A percentile compares a stretch with the other conserved stretches of the same genome.
These are phyloP conservation scores for Heterotilapia buettikoferi DNA, from an alignment of 2,113 vertebrate genomes.

Conservation along the genomic window DNA sequence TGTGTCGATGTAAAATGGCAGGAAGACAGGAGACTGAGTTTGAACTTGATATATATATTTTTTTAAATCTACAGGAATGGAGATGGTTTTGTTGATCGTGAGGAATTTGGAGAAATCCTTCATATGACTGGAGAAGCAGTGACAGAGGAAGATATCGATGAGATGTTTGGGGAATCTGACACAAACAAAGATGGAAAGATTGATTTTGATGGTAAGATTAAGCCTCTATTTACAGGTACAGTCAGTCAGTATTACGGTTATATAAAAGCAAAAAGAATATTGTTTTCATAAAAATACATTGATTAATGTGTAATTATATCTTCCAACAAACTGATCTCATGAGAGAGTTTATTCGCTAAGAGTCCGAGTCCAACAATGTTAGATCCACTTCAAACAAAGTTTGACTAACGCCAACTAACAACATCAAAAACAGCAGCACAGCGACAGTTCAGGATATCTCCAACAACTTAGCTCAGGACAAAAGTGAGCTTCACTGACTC, in stretches of 20 bases:
- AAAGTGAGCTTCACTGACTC: neutral
- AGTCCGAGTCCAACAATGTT: neutral
- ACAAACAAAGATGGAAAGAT: constrained; percentile 76
- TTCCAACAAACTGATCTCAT: neutral
- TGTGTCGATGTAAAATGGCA: neutral
- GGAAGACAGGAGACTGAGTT: neutral
- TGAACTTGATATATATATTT: neutral
- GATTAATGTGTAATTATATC: neutral
- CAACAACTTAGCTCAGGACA: neutral
- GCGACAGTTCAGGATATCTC: neutral
- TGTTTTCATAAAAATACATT: neutral
- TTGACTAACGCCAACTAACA: neutral
- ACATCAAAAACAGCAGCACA: neutral
- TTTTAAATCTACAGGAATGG: constrained; percentile 56
- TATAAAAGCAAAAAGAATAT: neutral
- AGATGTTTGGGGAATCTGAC: constrained; percentile 75
- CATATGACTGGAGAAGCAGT: constrained; percentile 63
- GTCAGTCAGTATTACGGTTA: neutral
- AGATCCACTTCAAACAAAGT: neutral
- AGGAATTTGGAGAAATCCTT: constrained; percentile 73
- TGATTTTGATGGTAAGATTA: constrained; percentile 76
- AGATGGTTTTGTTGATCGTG: constrained; percentile 75
- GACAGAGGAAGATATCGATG: constrained; percentile 75
- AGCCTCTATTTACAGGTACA: neutral
- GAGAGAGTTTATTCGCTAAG: neutral